These are phyloP conservation scores for Aphelinus atriplicis DNA, from an alignment of 1,140 invertebrate species.

Conservation along the genomic window DNA sequence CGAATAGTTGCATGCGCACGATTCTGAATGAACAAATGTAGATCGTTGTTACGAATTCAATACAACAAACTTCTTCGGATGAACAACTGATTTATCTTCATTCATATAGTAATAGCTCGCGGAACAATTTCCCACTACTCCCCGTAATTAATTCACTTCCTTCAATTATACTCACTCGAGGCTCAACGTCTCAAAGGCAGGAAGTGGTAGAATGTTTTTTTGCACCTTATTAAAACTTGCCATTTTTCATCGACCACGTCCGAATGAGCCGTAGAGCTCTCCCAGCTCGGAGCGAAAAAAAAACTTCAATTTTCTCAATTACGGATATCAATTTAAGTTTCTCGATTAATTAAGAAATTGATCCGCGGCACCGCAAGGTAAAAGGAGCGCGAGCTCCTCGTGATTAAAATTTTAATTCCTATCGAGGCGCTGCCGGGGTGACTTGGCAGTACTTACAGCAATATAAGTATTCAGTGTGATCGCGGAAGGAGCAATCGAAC, in stretches of 20 bases:
- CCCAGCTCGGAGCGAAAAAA: not conserved
- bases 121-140: too few relatives aligned
- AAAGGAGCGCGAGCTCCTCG: not conserved
- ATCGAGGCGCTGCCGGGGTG: constrained; percentile 4
- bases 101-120: too few relatives aligned
- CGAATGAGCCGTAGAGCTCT: not conserved
- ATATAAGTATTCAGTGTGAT: constrained; percentile 7
- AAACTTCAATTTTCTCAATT: constrained; percentile 23
- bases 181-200: not conserved
- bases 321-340: constrained; percentile 39
- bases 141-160: not conserved
- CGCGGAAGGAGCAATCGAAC: constrained; percentile 26
- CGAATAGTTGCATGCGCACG: too few relatives aligned
- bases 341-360: constrained; percentile 43
- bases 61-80: too few relatives aligned
- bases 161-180: not conserved
- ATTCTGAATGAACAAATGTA: not conserved
- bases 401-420: constrained; percentile 40
- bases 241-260: not conserved
- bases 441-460: not conserved
- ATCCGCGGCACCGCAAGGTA: not conserved
- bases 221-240: constrained; percentile 22
- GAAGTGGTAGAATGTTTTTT: not conserved
- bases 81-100: too few relatives aligned
- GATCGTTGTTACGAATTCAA: not conserved